Conservation (phyloP, 30 jellyfish, hydroid and myxozoan species). For the Aurelia sp. region DNA sequence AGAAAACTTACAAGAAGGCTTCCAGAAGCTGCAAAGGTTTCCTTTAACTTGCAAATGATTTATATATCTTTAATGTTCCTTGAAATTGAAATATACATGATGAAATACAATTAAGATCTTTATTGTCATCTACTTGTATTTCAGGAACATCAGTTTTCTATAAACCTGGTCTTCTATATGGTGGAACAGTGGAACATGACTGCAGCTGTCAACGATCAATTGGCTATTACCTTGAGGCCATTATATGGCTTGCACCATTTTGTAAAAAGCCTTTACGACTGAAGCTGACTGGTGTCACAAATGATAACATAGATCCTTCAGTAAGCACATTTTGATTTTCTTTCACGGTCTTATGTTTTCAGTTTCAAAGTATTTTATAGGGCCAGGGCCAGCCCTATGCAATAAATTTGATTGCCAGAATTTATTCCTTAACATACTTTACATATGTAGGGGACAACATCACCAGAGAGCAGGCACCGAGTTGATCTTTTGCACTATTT, state of each 20-base stretch:
- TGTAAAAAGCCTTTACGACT: constrained; percentile 83
- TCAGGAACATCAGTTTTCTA: constrained; percentile 86
- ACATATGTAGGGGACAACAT: too few species aligned
- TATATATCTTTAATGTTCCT: background rate
- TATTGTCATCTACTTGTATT: background rate
- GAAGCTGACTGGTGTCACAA: constrained; percentile 89
- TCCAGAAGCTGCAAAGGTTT: too few species aligned
- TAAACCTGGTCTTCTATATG: constrained; percentile 89
- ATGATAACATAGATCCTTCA: constrained; percentile 83
- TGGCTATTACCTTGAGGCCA: constrained; percentile 92
- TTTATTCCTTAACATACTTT: too few species aligned
- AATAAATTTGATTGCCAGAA: too few species aligned
- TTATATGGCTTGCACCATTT: constrained; percentile 90
- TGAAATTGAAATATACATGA: background rate
- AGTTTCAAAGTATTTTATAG: background rate
- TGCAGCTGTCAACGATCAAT: constrained; percentile 95
- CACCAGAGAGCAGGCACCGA: too few species aligned
- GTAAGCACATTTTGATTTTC: constrained; percentile 42
- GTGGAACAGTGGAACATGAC: constrained; percentile 94
- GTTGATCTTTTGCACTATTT: too few species aligned
- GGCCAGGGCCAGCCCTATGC: too few species aligned
- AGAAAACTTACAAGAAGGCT: too few species aligned
- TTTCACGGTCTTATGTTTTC: background rate
- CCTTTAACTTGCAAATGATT: too few species aligned
- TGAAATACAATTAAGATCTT: background rate